phyloP scores from a whole-genome alignment of 2,888 invertebrate genomes.

The Urechis unicinctus region DNA sequence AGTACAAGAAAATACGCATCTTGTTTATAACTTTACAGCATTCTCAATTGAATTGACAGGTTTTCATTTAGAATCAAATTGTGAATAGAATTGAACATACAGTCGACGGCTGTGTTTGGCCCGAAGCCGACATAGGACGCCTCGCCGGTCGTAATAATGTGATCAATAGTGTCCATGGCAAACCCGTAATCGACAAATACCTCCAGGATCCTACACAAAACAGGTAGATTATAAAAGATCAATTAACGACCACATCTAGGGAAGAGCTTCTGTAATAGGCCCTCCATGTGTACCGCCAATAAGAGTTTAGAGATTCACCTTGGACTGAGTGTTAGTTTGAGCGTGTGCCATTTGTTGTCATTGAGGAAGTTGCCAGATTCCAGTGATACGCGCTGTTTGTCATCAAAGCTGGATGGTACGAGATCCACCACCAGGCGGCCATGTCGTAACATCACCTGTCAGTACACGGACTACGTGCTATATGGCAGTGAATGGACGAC shows the following conservation, averaged over 20 bases:
- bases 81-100: constrained; percentile 4
- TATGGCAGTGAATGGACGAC: too few species aligned
- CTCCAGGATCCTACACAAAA: constrained; percentile 2
- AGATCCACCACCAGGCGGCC: constrained; percentile 8
- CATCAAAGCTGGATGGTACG: constrained; percentile 3
- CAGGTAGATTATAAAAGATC: neutral
- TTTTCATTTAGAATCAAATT: too few species aligned
- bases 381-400: neutral
- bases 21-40: too few species aligned
- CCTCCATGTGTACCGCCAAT: too few species aligned
- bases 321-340: constrained; percentile 1
- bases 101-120: constrained; percentile 13
- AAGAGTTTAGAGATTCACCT: neutral
- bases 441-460: constrained; percentile 4
- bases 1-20: neutral
- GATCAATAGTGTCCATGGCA: constrained; percentile 1
- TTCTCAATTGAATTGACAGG: too few species aligned
- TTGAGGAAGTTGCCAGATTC: constrained; percentile 5
- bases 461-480: too few species aligned
- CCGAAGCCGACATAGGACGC: constrained; percentile 16
- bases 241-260: too few species aligned
- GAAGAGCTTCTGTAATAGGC: too few species aligned
- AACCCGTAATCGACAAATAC: constrained; percentile 7
- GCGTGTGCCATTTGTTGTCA: constrained; percentile 15
- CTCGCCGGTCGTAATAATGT: constrained; percentile 6